Conservation (phyloP, 2,888 invertebrate genomes). For the Chrysina gloriosa region DNA sequence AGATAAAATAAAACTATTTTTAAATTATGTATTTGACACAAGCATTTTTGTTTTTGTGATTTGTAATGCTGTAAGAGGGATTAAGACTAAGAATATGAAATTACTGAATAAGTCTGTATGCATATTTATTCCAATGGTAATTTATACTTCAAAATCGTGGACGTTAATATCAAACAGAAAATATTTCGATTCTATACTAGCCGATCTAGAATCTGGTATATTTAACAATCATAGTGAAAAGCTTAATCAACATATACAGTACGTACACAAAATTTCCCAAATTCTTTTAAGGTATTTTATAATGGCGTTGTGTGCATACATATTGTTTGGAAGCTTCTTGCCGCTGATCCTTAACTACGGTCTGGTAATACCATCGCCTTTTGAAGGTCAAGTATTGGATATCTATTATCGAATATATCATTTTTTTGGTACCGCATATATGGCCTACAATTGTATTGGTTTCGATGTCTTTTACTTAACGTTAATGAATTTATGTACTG, state of each 20-base stretch:
- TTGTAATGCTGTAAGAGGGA: neutral
- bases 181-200: neutral
- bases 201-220: neutral
- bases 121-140: constrained; percentile 1
- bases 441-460: neutral
- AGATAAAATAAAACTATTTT: too few relatives aligned
- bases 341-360: neutral
- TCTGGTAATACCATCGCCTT: neutral
- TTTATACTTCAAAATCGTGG: neutral
- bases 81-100: neutral
- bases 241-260: neutral
- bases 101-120: neutral
- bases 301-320: neutral
- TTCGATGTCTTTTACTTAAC: neutral
- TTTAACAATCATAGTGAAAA: neutral
- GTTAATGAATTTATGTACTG: neutral
- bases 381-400: neutral
- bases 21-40: too few relatives aligned
- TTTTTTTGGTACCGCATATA: neutral
- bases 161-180: neutral
- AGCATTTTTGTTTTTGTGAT: too few relatives aligned
- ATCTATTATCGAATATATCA: neutral
- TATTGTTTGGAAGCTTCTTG: neutral
- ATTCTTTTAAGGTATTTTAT: neutral
- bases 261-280: neutral